Conservation (phyloP, 2,797 vertebrate species). For the Phyllotis vaccarum region DNA sequence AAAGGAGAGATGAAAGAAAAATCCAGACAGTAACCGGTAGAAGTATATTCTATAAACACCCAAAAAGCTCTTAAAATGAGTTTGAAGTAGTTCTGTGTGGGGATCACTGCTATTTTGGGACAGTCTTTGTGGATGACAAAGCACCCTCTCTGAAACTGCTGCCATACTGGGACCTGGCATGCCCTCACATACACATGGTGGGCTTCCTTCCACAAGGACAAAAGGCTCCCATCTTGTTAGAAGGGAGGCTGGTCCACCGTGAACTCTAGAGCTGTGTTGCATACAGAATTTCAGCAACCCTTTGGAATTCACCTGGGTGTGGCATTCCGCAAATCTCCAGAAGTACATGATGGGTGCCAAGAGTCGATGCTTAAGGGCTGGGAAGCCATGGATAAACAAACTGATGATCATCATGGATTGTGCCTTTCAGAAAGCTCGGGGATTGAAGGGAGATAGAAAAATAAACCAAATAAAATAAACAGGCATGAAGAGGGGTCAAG, state of each 20-base stretch:
- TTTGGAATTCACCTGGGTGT: neutral
- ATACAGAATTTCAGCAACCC: neutral
- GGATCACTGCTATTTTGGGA: neutral
- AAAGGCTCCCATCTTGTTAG: neutral
- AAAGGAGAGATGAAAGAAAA: constrained; percentile 25
- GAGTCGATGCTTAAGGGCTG: neutral
- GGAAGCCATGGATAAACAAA: neutral
- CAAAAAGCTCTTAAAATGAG: neutral
- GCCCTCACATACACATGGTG: fast-evolving
- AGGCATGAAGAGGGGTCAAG: too few relatives aligned
- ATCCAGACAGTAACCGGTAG: neutral
- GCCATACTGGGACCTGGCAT: fast-evolving
- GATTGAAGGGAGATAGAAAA: neutral
- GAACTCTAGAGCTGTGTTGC: neutral
- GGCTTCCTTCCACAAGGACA: neutral
- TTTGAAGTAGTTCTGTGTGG: neutral
- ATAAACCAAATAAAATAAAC: neutral
- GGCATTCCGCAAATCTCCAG: neutral
- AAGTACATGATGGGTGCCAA: neutral
- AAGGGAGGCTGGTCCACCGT: neutral
- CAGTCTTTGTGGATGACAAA: neutral
- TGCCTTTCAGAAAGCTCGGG: neutral
- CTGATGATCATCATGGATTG: neutral
- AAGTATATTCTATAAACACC: neutral
- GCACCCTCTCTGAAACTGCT: neutral